Evolutionary conservation across 1,140 invertebrate species (phyloP), one percentile per base, ranked within the genome.

Genomic region (Elymnias hypermnestra): DNA sequence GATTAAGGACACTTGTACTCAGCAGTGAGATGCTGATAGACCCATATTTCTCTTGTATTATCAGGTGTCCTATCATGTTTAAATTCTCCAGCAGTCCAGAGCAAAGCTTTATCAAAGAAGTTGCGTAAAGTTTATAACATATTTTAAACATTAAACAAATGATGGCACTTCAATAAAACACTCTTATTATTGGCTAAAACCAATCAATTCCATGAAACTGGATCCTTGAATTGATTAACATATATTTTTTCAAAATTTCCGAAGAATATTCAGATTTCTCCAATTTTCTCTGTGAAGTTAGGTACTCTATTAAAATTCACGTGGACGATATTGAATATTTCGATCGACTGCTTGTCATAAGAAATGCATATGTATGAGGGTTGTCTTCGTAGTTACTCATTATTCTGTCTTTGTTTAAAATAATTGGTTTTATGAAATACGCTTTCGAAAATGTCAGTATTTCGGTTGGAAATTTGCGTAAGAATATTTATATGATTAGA

Each of bases 321-420:
- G 55, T 72, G 64, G 64, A 60, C 61, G 55, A 75, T 82, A 76
- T 82, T 78, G 68, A 82, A 78, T 76, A 74, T 73, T 74, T 59
- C 56, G 53, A 69, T 66, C 56, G 52, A 43, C 39, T 57, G 53
- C 33, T 63, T 60, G 65, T 61, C 66, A 58, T 51, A 60, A 71
- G 67, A 47, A 63, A 74, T 76, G 59, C 68, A 78, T 74, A 73
- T 76, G 66, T 63, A 78, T 69, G 63, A 67, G 63, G 49, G 39
- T 60, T 57, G 66, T 69, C 58, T 64, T 52, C 47, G 53, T 57
- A 46, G 38, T 51, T 55, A 59, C 44, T 54, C 48, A 65, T 51
- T 54, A 57, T 43, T 53, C 46, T 31, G 45, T 31, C 42, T 53
- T 59, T 33, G 51, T 47, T 49, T 22, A 35, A 44, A 35, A 43